These are phyloP conservation scores for Chelonus formosanus DNA, from an alignment of 2,888 invertebrate genomes.

Conservation along the genomic window DNA sequence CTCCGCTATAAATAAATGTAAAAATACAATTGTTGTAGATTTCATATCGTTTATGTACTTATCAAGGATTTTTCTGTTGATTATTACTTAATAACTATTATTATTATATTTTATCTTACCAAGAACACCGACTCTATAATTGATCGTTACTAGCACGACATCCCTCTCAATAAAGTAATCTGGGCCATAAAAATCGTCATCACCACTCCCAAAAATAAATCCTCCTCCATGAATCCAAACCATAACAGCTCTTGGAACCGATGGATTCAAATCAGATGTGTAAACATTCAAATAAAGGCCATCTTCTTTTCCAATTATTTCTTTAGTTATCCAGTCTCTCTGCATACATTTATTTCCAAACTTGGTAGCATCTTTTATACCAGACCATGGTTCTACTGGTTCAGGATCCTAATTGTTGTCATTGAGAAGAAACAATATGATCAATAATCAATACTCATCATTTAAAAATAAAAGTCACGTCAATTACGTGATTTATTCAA, in stretches of 20 bases:
- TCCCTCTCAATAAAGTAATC: conserved; percentile 47
- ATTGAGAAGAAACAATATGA: too few species aligned
- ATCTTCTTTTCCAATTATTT: conserved; percentile 50
- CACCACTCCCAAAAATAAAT: conserved; percentile 40
- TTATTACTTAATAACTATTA: too few species aligned
- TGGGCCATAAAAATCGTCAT: conserved; percentile 35
- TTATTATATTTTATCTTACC: conserved; percentile 45
- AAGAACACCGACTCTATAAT: conserved; percentile 1
- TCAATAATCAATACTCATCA: too few species aligned
- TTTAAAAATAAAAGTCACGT: too few species aligned
- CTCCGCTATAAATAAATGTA: too few species aligned
- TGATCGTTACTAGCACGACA: conserved; percentile 40
- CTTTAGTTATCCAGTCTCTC: conserved; percentile 20
- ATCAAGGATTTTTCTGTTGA: too few species aligned
- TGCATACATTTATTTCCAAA: conserved; percentile 47
- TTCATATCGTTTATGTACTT: too few species aligned
- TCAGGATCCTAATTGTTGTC: conserved; percentile 48
- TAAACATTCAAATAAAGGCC: conserved; percentile 58
- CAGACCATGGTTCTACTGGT: conserved; percentile 50
- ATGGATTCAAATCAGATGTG: conserved; percentile 11
- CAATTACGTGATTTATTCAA: too few species aligned
- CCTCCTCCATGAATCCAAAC: conserved; percentile 51
- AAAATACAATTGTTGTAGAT: too few species aligned
- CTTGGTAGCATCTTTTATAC: conserved; percentile 46
- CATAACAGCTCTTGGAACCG: conserved; percentile 41